Base-by-base conservation (phyloP, 2,113 vertebrate species). In the Corythoichthys intestinalis region DNA sequence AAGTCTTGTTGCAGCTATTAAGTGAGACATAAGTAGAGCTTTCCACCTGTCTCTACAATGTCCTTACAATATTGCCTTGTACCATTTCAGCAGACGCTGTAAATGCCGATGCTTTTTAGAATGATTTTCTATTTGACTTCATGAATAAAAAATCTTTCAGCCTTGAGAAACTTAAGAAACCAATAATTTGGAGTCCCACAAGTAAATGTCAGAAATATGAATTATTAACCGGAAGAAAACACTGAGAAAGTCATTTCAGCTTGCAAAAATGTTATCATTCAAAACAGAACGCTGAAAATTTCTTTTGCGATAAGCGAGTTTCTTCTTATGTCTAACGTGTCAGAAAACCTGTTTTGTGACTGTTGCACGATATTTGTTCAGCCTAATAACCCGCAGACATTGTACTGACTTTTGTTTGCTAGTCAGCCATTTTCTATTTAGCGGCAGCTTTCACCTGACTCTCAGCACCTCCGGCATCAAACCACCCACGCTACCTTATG, bases 311-410 rank as follows among this genome's bases (percentile, higher is more conserved):
- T 28, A 12, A 56, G 53, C 20, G 53, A 61, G 59, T 44, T 3
- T 20, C 15, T 41, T 41, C 28, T 3, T 34, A 4, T 28, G 20
- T 4, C 20, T 58, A 34, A 38, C n/a, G 17, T 46, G 39, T 62
- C 60, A 4, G 4, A 6, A 58, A 63, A 47, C 39, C 60, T 13
- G 61, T 34, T 47, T 17, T 13, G 11, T 63, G n/a, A 28, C 59
- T 17, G 37, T 28, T 13, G 12, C 12, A 3, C 13, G 41, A 28
- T 48, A 47, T 63, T 63, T 47, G 12, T 11, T 48, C 61, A 48
- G 39, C 44, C 20, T 63, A 46, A 63, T 10, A 63, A 47, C 61
- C 44, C 46, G 44, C 61, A 63, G 61, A 13, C 39, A 63, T 47
- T 63, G 56, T 57, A 28, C 44, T 34, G 61, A 14, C 56, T 58